A percentile compares a stretch with the other conserved stretches of the same genome.
Evolutionary conservation across 2,113 vertebrate species (phyloP).

Genomic region (Tympanuchus pallidicinctus): DNA sequence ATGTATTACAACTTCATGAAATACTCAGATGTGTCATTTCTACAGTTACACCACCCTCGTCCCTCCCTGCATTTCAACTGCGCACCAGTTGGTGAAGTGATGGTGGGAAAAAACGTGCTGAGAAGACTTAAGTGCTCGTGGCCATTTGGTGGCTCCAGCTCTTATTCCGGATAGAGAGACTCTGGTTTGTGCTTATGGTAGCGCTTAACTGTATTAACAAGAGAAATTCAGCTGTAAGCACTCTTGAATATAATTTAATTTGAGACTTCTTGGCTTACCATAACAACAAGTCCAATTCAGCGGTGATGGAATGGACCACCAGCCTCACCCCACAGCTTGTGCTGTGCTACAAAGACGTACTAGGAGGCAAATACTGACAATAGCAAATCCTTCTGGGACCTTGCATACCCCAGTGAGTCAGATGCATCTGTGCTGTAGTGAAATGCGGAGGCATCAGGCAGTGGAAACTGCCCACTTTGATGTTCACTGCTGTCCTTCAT

Average conservation of each 20-base stretch:
- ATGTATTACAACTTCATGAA: not conserved
- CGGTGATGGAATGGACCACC: not conserved
- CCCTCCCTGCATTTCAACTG: not conserved
- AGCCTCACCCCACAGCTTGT: not conserved
- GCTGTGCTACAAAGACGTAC: not conserved
- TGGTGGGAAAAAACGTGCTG: accelerated
- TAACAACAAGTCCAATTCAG: accelerated
- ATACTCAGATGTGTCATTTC: not conserved
- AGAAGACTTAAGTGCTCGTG: not conserved
- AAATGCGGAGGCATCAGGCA: not conserved
- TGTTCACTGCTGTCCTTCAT: not conserved
- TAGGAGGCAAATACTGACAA: not conserved
- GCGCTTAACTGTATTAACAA: not conserved
- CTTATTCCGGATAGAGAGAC: not conserved
- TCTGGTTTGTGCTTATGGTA: not conserved
- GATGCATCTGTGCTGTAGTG: not conserved
- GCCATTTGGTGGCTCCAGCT: not conserved
- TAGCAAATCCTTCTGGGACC: not conserved
- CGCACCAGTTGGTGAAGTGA: too few species aligned
- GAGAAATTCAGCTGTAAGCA: not conserved
- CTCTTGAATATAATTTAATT: not conserved
- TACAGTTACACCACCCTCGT: not conserved
- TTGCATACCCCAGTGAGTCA: not conserved
- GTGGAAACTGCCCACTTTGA: not conserved
- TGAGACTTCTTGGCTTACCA: not conserved